These are phyloP conservation scores for Alcedo quadribrachys DNA, from an alignment of 2,797 vertebrate genomes.

Conservation along the genomic window DNA sequence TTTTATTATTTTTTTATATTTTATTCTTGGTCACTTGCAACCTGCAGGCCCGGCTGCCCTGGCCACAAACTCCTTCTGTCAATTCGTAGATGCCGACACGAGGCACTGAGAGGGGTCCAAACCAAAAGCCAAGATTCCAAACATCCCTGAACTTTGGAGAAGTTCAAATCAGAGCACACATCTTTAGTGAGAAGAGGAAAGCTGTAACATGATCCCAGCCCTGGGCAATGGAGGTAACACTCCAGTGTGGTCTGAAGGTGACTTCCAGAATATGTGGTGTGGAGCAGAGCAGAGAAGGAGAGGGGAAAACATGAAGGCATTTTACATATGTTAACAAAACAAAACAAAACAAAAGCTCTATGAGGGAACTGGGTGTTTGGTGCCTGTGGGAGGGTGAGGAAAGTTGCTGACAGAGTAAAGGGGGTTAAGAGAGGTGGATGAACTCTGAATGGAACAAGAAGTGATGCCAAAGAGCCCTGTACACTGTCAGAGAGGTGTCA, in stretches of 20 bases:
- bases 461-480: not conserved
- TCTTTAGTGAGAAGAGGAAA: slow-evolving; percentile 50
- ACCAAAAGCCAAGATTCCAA: slow-evolving; percentile 62
- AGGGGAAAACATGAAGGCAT: not conserved
- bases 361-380: not conserved
- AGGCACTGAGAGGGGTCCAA: slow-evolving; percentile 2
- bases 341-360: not conserved
- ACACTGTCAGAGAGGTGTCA: slow-evolving; percentile 18
- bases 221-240: slow-evolving; percentile 62
- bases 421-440: not conserved
- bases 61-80: slow-evolving; percentile 7
- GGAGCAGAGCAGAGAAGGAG: not conserved
- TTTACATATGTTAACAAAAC: not conserved
- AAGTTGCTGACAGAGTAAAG: slow-evolving; percentile 38
- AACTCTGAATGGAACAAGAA: slow-evolving; percentile 39
- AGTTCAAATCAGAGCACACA: slow-evolving; percentile 69
- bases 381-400: not conserved
- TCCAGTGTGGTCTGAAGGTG: slow-evolving; percentile 63
- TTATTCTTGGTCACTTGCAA: not conserved
- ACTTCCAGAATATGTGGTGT: slow-evolving; percentile 37
- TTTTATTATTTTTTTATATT: not conserved
- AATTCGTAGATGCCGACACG: slow-evolving; percentile 5
- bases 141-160: slow-evolving; percentile 64
- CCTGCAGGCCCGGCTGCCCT: not conserved
- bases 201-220: slow-evolving; percentile 50